A percentile compares a stretch with the other conserved stretches of the same genome.
Evolutionary conservation across 2,797 vertebrate genomes (phyloP).

Genomic region (Sylvilagus floridanus): DNA sequence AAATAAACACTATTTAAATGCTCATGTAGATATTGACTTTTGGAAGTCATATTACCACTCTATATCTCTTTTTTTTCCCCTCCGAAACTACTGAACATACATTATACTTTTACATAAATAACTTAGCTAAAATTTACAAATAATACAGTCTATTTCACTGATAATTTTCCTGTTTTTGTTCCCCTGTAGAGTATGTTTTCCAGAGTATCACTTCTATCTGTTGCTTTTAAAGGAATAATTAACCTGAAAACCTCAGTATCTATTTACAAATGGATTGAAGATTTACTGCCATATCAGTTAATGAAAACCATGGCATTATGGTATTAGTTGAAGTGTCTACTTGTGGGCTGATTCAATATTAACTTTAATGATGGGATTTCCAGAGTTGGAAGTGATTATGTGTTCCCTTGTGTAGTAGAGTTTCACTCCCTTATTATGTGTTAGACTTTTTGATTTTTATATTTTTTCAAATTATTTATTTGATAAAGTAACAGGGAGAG

Average conservation of each 20-base stretch:
- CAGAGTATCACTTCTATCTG: neutral
- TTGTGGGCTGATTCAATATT: neutral
- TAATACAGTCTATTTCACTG: neutral
- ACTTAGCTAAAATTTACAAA: neutral
- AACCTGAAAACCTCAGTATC: neutral
- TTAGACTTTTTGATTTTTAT: neutral
- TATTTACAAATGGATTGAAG: neutral
- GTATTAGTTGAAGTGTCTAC: neutral
- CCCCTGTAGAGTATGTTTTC: neutral
- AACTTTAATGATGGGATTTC: neutral
- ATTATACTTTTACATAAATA: neutral
- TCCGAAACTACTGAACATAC: neutral
- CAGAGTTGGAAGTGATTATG: neutral
- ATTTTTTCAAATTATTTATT: too few species aligned
- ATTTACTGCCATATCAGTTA: neutral
- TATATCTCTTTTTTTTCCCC: neutral
- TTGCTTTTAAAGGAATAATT: constrained; percentile 3
- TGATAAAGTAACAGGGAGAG: too few species aligned
- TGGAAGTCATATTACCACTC: neutral
- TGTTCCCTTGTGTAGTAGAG: neutral
- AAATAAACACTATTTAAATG: neutral
- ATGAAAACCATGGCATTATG: neutral
- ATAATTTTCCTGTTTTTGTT: neutral
- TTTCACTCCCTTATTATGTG: neutral
- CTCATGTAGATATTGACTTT: neutral